These are phyloP conservation scores for Python bivittatus DNA, from an alignment of 2,113 vertebrate genomes.

Conservation along the genomic window DNA sequence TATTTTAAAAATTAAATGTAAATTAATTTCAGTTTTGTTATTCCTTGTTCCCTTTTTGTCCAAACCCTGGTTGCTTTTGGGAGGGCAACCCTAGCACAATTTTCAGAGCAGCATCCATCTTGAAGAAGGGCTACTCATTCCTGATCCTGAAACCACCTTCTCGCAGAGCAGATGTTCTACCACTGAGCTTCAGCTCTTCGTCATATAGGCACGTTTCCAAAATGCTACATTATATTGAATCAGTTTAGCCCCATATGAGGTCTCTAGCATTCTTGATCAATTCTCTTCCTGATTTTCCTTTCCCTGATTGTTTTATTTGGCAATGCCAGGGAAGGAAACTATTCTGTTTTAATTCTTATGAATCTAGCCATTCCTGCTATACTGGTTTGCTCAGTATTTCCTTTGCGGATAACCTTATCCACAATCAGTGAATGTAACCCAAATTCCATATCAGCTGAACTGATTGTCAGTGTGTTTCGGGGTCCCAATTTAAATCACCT, in stretches of 20 bases:
- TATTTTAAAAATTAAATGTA: not conserved
- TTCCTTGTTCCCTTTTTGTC: not conserved
- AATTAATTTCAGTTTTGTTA: not conserved
- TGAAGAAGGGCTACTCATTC: not conserved
- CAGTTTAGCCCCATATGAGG: not conserved
- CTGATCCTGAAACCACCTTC: not conserved
- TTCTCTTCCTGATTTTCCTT: not conserved
- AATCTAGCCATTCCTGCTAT: not conserved
- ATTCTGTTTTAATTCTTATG: not conserved
- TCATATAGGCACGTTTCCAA: not conserved
- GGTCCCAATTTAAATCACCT: not conserved
- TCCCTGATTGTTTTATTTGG: not conserved
- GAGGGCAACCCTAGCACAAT: not conserved
- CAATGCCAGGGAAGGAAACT: not conserved
- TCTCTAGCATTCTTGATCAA: not conserved
- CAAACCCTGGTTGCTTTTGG: not conserved
- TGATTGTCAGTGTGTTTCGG: no score
- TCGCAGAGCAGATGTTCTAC: not conserved
- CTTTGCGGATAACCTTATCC: not conserved
- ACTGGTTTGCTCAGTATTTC: not conserved
- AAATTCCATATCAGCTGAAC: no score
- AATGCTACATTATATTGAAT: not conserved
- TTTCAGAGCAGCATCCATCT: not conserved
- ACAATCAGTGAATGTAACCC: no score
- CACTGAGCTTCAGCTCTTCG: not conserved